These are phyloP conservation scores for Aeoliscus strigatus DNA, from an alignment of 2,797 vertebrate species.

Conservation along the genomic window DNA sequence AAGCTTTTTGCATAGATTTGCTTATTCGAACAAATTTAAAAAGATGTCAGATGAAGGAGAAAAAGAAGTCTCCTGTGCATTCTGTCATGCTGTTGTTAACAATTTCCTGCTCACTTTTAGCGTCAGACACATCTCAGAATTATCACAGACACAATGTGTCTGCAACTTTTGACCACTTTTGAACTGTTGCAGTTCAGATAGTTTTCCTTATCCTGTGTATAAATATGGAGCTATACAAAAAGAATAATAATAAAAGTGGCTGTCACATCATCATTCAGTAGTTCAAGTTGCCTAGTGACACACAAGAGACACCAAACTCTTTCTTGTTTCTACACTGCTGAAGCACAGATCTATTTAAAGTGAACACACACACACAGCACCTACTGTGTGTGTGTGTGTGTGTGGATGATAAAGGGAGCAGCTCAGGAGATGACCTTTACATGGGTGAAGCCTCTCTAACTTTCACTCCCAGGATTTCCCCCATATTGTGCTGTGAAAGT, in stretches of 20 bases:
- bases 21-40: slow-evolving; percentile 2
- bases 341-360: slow-evolving; percentile 53
- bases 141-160: slow-evolving; percentile 8
- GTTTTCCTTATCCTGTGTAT: slow-evolving; percentile 17
- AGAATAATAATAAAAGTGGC: slow-evolving; percentile 26
- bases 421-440: slow-evolving; percentile 34
- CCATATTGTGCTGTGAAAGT: slow-evolving; percentile 27
- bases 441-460: slow-evolving; percentile 19
- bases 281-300: slow-evolving; percentile 24
- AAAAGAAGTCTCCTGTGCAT: not conserved
- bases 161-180: slow-evolving; percentile 12
- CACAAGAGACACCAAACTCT: slow-evolving; percentile 11
- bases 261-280: slow-evolving; percentile 19
- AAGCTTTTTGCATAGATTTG: slow-evolving; percentile 11
- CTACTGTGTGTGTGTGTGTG: slow-evolving; percentile 2
- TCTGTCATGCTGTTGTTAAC: not conserved
- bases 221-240: slow-evolving; percentile 27
- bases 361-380: slow-evolving; percentile 17
- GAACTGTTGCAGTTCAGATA: too few relatives aligned
- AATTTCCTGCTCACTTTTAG: slow-evolving; percentile 9
- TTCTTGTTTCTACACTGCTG: slow-evolving; percentile 27
- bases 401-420: slow-evolving; percentile 1
- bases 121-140: too few relatives aligned
- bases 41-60: not conserved
- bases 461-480: slow-evolving; percentile 50